phyloP scores from a whole-genome alignment of 2,113 vertebrate genomes.

The Lates calcarifer region DNA sequence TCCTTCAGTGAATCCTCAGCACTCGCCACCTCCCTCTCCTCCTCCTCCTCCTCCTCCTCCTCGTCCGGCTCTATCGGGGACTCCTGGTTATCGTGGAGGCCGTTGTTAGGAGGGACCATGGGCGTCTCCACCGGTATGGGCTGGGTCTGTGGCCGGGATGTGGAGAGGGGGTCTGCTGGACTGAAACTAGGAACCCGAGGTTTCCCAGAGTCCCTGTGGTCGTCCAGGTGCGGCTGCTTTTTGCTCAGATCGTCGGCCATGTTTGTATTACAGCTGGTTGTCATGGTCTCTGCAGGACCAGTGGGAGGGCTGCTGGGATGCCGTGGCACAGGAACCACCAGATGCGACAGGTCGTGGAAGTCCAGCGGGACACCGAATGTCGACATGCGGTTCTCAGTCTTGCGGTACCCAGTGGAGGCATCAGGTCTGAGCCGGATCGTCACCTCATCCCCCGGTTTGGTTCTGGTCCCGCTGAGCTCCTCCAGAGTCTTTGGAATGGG shows the following conservation, averaged over 20 bases:
- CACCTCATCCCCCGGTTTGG: slow-evolving; percentile 72
- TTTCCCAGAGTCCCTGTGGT: slow-evolving; percentile 55
- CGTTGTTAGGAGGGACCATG: slow-evolving; percentile 16
- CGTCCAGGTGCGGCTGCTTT: slow-evolving; percentile 46
- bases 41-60: slow-evolving; percentile 48
- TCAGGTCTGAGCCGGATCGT: slow-evolving; percentile 74
- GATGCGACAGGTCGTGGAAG: slow-evolving; percentile 52
- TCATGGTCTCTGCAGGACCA: background rate
- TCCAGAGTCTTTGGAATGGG: slow-evolving; percentile 68
- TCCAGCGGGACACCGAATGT: slow-evolving; percentile 82
- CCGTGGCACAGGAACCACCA: accelerated
- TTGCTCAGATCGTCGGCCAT: slow-evolving; percentile 18
- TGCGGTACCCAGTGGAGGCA: slow-evolving; percentile 39
- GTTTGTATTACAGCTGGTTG: slow-evolving; percentile 23
- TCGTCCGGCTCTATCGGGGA: slow-evolving; percentile 34
- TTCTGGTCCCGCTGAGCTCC: slow-evolving; percentile 28
- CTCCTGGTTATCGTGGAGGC: slow-evolving; percentile 34
- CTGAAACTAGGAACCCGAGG: slow-evolving; percentile 71
- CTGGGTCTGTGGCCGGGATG: slow-evolving; percentile 44
- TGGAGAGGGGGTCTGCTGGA: slow-evolving; percentile 66
- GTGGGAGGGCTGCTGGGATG: background rate
- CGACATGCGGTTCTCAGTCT: slow-evolving; percentile 85
- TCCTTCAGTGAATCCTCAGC: slow-evolving; percentile 3
- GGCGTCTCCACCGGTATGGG: slow-evolving; percentile 77
- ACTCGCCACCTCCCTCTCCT: slow-evolving; percentile 35